Evolutionary conservation across 2,113 vertebrate species (phyloP).

Genomic region (Enhydra lutris): DNA sequence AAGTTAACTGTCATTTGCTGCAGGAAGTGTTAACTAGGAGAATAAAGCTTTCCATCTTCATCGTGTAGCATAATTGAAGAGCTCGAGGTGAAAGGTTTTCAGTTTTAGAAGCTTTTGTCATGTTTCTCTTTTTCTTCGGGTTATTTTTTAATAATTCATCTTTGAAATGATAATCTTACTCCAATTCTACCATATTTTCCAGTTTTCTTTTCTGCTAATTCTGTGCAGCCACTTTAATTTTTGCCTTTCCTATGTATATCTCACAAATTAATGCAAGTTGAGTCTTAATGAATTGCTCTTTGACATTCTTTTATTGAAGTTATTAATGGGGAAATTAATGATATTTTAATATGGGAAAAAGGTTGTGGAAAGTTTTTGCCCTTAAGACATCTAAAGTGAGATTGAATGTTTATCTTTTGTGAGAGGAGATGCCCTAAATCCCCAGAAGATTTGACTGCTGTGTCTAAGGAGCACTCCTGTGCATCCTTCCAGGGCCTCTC

Average conservation of each 20-base stretch:
- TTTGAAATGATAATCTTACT: constrained; percentile 89
- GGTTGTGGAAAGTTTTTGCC: constrained; percentile 89
- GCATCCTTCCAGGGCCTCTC: constrained; percentile 81
- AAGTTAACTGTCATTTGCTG: constrained; percentile 89
- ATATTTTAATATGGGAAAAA: constrained; percentile 88
- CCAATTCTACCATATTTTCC: constrained; percentile 90
- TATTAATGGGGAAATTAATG: constrained; percentile 91
- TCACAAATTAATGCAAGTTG: constrained; percentile 90
- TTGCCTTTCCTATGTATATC: constrained; percentile 91
- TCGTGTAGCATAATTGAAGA: constrained; percentile 88
- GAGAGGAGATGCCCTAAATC: constrained; percentile 59
- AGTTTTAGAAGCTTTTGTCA: constrained; percentile 84
- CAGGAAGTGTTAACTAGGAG: constrained; percentile 88
- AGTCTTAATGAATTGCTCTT: constrained; percentile 89
- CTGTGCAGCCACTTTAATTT: constrained; percentile 91
- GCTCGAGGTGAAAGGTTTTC: constrained; percentile 90
- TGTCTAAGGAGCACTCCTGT: constrained; percentile 78
- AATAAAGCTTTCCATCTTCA: constrained; percentile 89
- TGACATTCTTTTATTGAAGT: constrained; percentile 93
- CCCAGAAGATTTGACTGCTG: constrained; percentile 79
- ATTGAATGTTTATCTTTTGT: constrained; percentile 88
- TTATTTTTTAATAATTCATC: constrained; percentile 87
- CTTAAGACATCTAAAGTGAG: constrained; percentile 91
- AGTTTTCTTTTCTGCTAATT: constrained; percentile 94
- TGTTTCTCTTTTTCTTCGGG: constrained; percentile 87